Conservation (phyloP, 1,140 invertebrate genomes). For the Phymastichus coffea region DNA sequence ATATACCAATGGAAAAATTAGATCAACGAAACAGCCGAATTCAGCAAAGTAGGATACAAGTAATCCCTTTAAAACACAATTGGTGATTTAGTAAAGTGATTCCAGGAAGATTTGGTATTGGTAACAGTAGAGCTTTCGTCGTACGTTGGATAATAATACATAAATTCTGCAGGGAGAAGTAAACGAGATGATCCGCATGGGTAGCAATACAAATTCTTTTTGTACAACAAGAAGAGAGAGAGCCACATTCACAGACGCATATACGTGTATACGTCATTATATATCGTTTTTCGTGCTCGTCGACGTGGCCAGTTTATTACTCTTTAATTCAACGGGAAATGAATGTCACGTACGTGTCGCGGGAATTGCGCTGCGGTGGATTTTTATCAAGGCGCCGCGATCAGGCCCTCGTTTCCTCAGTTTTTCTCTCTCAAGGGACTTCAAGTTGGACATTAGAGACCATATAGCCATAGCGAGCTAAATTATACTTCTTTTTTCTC, state of each 20-base stretch:
- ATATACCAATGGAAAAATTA: too few species aligned
- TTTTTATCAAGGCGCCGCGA: background rate
- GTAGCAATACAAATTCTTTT: too few species aligned
- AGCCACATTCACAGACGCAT: background rate
- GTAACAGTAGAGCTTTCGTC: too few species aligned
- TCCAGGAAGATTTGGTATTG: too few species aligned
- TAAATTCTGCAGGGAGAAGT: too few species aligned
- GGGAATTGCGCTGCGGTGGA: background rate
- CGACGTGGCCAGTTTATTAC: background rate
- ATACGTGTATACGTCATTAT: background rate
- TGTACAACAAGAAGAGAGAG: too few species aligned
- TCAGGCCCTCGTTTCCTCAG: background rate
- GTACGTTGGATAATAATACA: too few species aligned
- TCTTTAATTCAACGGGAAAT: conserved; percentile 10
- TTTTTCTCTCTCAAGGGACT: background rate
- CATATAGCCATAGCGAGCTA: background rate
- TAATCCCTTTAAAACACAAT: too few species aligned
- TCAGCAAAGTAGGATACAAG: too few species aligned
- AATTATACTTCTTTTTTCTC: conserved; percentile 16
- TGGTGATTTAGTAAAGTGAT: too few species aligned
- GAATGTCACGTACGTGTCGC: conserved; percentile 7
- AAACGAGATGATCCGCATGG: too few species aligned
- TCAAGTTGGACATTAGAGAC: background rate
- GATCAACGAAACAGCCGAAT: too few species aligned
- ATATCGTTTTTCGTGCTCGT: background rate